These are phyloP conservation scores for Nematolebias whitei DNA, from an alignment of 2,113 vertebrate genomes.

Conservation along the genomic window DNA sequence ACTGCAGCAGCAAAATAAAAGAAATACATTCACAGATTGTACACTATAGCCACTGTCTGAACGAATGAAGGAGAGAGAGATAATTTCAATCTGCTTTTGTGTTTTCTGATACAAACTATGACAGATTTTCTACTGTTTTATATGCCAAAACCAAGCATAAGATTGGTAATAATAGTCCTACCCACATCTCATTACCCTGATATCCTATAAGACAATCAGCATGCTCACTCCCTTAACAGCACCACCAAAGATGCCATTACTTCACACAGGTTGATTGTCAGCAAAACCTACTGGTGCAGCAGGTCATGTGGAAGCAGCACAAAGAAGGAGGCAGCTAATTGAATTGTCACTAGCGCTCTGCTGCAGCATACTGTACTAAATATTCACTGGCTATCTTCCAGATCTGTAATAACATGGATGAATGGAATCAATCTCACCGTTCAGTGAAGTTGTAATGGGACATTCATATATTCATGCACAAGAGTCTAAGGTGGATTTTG, in stretches of 20 bases:
- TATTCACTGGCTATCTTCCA: constrained; percentile 62
- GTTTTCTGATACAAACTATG: constrained; percentile 40
- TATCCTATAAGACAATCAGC: constrained; percentile 49
- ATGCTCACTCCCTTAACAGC: constrained; percentile 21
- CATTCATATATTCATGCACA: constrained; percentile 40
- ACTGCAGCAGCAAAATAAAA: constrained; percentile 34
- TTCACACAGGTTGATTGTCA: constrained; percentile 61
- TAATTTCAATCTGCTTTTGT: constrained; percentile 49
- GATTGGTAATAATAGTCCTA: constrained; percentile 27
- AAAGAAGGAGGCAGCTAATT: constrained; percentile 70
- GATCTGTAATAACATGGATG: constrained; percentile 72
- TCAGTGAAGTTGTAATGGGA: constrained; percentile 50
- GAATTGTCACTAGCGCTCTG: constrained; percentile 70
- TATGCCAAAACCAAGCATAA: constrained; percentile 28
- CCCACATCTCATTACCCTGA: constrained; percentile 40
- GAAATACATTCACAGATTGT: constrained; percentile 30
- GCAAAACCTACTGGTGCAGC: constrained; percentile 55
- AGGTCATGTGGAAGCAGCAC: constrained; percentile 64
- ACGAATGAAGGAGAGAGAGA: constrained; percentile 22
- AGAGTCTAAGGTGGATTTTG: constrained; percentile 21
- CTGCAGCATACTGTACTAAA: constrained; percentile 40
- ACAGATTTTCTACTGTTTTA: constrained; percentile 24
- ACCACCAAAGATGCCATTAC: constrained; percentile 57
- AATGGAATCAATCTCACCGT: constrained; percentile 58
- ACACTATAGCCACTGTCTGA: constrained; percentile 2